Conservation (phyloP, 2,113 vertebrate species). For the Theristicus caerulescens region DNA sequence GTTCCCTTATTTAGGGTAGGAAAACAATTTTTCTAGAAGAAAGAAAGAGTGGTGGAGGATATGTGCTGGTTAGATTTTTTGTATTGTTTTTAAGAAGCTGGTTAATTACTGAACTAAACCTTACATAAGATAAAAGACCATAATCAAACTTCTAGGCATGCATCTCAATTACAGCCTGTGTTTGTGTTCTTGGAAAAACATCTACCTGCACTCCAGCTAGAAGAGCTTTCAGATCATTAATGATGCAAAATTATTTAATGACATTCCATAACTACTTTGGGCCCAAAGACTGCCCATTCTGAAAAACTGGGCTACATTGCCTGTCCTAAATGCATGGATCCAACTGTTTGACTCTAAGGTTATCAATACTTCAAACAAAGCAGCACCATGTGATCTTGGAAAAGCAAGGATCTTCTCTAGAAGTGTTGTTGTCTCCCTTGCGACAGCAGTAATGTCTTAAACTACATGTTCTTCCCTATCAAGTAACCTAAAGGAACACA, state of each 20-base stretch:
- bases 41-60: background rate
- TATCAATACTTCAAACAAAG: background rate
- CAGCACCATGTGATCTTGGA: background rate
- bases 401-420: background rate
- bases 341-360: background rate
- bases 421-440: background rate
- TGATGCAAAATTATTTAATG: background rate
- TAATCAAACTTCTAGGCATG: background rate
- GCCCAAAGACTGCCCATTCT: background rate
- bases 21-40: background rate
- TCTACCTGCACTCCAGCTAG: background rate
- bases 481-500: background rate
- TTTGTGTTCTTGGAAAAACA: background rate
- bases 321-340: background rate
- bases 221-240: background rate
- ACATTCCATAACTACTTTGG: background rate
- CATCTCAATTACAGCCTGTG: background rate
- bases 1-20: background rate
- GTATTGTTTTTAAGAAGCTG: background rate
- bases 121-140: background rate
- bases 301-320: background rate
- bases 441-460: background rate
- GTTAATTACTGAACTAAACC: background rate
- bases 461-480: background rate
- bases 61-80: background rate